Percentiles rank a stretch among this genome's conserved stretches.
Conservation (phyloP, 2,797 vertebrate genomes). For the Alca torda region DNA sequence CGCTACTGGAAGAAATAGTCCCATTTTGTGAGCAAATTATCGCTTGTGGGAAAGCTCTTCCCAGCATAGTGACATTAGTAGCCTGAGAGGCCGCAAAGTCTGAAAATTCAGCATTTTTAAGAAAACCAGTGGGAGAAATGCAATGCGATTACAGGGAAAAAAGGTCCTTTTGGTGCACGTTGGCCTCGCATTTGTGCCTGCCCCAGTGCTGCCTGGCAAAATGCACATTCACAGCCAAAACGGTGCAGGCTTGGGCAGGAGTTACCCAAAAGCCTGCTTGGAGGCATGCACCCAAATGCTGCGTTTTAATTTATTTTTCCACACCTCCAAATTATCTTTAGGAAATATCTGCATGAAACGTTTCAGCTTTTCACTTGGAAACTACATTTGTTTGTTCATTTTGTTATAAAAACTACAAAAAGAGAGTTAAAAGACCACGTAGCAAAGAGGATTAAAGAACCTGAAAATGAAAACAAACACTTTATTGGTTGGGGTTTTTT, state of each 20-base stretch:
- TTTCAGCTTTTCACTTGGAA: not conserved
- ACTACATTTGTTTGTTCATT: not conserved
- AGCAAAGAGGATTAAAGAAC: not conserved
- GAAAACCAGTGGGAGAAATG: not conserved
- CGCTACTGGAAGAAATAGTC: not conserved
- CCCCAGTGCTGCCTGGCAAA: not conserved
- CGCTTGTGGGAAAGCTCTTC: accelerated
- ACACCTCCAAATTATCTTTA: not conserved
- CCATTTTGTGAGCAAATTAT: not conserved
- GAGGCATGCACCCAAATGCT: not conserved
- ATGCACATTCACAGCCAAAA: not conserved
- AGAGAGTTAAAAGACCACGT: not conserved
- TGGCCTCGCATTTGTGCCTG: not conserved
- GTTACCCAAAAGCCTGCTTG: not conserved
- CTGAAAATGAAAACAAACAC: not conserved
- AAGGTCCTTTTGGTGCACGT: accelerated
- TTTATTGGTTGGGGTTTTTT: not conserved
- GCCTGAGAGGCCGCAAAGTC: not conserved
- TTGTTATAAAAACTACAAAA: not conserved
- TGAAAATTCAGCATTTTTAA: not conserved
- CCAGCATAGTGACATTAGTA: not conserved
- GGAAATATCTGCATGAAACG: not conserved
- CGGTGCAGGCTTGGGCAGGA: not conserved
- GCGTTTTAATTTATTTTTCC: not conserved
- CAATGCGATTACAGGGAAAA: not conserved